phyloP scores from a whole-genome alignment of 2,888 invertebrate genomes.

The Gymnosoma rotundatum region DNA sequence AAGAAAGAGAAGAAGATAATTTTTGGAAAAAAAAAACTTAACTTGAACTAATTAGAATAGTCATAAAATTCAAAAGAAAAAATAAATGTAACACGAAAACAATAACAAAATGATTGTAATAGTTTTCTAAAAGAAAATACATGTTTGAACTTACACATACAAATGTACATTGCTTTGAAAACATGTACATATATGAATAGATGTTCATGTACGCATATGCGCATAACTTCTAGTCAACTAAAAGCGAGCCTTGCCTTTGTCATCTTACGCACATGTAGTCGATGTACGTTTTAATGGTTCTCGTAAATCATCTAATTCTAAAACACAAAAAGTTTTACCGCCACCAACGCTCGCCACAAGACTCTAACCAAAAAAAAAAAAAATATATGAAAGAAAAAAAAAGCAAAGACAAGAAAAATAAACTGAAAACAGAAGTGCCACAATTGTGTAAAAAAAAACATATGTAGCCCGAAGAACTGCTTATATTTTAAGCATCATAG shows the following conservation, averaged over 20 bases:
- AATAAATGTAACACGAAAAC: neutral
- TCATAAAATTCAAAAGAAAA: slow-evolving; percentile 3
- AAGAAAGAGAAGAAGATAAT: slow-evolving; percentile 18
- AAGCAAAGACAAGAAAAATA: slow-evolving; percentile 9
- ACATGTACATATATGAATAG: no score
- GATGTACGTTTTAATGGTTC: slow-evolving; percentile 73
- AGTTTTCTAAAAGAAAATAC: neutral
- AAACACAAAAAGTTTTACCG: slow-evolving; percentile 67
- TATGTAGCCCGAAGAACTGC: slow-evolving; percentile 63
- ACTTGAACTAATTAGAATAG: slow-evolving; percentile 1
- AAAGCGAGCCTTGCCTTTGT: slow-evolving; percentile 5
- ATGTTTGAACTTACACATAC: neutral
- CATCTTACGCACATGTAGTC: slow-evolving; percentile 67
- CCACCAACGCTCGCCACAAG: slow-evolving; percentile 60
- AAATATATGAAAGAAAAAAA: slow-evolving; percentile 2
- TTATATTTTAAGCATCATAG: slow-evolving; percentile 66
- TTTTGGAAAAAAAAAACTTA: slow-evolving; percentile 13
- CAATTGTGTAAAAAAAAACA: slow-evolving; percentile 75
- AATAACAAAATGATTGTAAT: slow-evolving; percentile 2
- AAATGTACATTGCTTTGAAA: neutral
- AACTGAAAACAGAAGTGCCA: slow-evolving; percentile 78
- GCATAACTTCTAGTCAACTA: slow-evolving; percentile 4
- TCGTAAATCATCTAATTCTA: slow-evolving; percentile 78
- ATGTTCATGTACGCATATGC: slow-evolving; percentile 53
- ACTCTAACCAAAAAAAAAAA: slow-evolving; percentile 8